phyloP scores from a whole-genome alignment of 2,113 vertebrate species.

The Gnathonemus longibarbis region DNA sequence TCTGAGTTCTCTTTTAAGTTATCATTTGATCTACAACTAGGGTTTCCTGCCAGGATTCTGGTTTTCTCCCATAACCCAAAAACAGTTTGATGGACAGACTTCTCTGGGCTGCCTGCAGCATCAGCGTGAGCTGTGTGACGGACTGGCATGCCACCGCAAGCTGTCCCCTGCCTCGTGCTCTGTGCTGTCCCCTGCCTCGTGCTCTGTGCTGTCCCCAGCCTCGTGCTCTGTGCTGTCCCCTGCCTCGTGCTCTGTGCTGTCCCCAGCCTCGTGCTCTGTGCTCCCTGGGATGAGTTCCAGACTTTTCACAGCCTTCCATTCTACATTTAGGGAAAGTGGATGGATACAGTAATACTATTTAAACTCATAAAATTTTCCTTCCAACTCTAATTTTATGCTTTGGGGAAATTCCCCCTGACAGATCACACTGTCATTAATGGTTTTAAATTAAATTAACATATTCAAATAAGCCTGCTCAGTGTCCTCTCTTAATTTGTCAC shows the following conservation, averaged over 20 bases:
- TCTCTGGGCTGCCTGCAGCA: neutral
- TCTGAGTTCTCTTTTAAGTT: neutral
- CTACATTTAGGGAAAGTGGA: neutral
- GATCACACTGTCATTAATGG: neutral
- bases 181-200: no score
- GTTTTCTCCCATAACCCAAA: neutral
- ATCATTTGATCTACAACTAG: neutral
- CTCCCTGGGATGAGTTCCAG: neutral
- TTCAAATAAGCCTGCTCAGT: neutral
- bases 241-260: no score
- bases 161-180: neutral
- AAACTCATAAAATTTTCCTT: neutral
- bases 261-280: neutral
- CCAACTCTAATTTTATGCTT: neutral
- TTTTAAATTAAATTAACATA: constrained; percentile 2
- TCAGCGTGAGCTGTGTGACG: neutral
- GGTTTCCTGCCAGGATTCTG: neutral
- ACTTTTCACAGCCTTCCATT: neutral
- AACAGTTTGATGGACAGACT: neutral
- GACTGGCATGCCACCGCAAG: neutral
- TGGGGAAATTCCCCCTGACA: neutral
- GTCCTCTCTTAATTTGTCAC: neutral
- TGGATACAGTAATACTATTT: neutral
- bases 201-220: no score
- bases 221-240: no score